Evolutionary conservation across 2,888 invertebrate species (phyloP).

Genomic region (Bimastos eiseni): DNA sequence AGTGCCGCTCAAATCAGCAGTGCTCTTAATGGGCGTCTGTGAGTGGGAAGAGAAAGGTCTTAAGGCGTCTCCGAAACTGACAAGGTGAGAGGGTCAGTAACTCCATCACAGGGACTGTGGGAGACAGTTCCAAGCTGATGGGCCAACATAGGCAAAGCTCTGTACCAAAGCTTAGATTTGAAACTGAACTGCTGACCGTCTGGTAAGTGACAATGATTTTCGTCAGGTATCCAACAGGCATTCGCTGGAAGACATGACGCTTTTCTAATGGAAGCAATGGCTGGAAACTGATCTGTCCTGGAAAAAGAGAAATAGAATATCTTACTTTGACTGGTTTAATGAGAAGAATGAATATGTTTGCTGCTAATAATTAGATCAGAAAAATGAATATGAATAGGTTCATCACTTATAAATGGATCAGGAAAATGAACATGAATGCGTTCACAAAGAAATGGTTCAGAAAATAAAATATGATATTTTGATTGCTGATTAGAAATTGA

Average conservation of each 20-base stretch:
- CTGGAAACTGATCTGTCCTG: conserved; percentile 53
- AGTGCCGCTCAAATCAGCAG: too few species aligned
- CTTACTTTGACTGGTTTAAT: not conserved
- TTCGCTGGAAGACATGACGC: conserved; percentile 54
- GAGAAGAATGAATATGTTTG: too few species aligned
- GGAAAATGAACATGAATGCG: not conserved
- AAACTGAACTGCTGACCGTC: conserved; percentile 28
- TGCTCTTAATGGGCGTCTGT: too few species aligned
- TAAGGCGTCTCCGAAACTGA: too few species aligned
- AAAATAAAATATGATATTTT: not conserved
- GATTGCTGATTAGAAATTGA: not conserved
- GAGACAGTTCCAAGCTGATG: too few species aligned
- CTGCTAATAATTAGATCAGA: not conserved
- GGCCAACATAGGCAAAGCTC: too few species aligned
- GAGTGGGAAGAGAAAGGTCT: too few species aligned
- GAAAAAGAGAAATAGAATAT: conserved; percentile 30
- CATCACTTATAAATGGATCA: not conserved
- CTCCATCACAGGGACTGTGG: too few species aligned
- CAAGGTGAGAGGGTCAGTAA: too few species aligned
- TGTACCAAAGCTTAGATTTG: too few species aligned
- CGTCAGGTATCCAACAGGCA: conserved; percentile 56
- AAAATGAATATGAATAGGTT: not conserved
- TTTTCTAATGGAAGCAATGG: conserved; percentile 54
- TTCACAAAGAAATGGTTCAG: not conserved
- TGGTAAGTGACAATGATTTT: conserved; percentile 59